Percentiles rank a stretch among this genome's conserved stretches.
Evolutionary conservation across 1,140 invertebrate species (phyloP).

Genomic region (Apis florea): DNA sequence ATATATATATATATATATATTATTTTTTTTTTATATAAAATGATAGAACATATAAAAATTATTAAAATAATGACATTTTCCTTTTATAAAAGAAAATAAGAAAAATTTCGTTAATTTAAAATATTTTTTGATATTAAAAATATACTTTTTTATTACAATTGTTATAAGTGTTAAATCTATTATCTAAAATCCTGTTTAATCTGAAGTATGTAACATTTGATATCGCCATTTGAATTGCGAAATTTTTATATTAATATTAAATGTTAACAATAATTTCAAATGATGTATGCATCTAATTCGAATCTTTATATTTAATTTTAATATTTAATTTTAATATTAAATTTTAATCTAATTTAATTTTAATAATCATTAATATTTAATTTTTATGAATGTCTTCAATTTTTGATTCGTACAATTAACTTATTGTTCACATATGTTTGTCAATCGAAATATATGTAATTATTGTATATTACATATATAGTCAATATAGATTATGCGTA

Average conservation of each 20-base stretch:
- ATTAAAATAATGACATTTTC: neutral
- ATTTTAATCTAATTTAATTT: too few relatives aligned
- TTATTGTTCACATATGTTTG: neutral
- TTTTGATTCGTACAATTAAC: neutral
- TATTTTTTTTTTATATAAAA: too few relatives aligned
- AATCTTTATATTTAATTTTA: too few relatives aligned
- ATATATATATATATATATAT: too few relatives aligned
- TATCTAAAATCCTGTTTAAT: neutral
- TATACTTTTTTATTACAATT: too few relatives aligned
- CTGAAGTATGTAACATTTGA: neutral
- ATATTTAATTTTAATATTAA: too few relatives aligned
- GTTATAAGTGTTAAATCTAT: neutral
- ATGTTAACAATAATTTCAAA: slow-evolving; percentile 17
- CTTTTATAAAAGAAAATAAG: neutral
- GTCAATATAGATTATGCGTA: neutral
- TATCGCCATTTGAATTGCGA: neutral
- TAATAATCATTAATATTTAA: neutral
- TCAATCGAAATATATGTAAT: too few relatives aligned
- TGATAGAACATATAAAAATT: too few relatives aligned
- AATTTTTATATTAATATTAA: neutral
- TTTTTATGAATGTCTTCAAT: neutral
- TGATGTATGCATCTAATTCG: neutral
- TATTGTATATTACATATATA: too few relatives aligned
- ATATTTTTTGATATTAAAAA: neutral
- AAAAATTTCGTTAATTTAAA: neutral